Evolutionary conservation across 2,888 invertebrate species (phyloP), one percentile per base, ranked within the genome.

Genomic region (Thecocarcelia acutangulata): DNA sequence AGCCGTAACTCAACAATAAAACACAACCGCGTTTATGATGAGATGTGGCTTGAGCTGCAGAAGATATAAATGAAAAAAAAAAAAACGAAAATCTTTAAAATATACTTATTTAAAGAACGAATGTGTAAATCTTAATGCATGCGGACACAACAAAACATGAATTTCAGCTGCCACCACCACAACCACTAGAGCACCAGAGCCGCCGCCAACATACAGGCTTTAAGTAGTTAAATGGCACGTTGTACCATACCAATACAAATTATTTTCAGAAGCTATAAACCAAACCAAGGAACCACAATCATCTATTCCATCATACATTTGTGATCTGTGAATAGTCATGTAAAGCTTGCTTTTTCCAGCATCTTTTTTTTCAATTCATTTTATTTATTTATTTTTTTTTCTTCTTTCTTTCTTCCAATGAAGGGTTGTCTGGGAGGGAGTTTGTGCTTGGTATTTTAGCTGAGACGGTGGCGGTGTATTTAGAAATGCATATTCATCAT

Each of bases 211-310:
- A 33, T 15, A 56, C 56, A 56, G 56, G 46, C 64, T 52, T 66
- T 73, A 44, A 59, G 44, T 33, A 66, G 50, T 40, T 17, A 59
- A 44, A 76, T 68, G 52, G 28, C 52, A 61, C 68, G 61, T 33
- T 33, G 9, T 46, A 63, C 17, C 69, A 54, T 54, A 76, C 61
- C 76, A 61, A 61, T 52, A 59, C 61, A 76, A n/a, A 66, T 72
- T 72, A 78, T 78, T 78, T 78, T 78, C 81, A 82, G 78, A 78
- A 82, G 82, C 78, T 78, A 74, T 78, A 82, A 82, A 82, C 42
- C 21, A 78, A 82, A 82, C 42, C 21, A 59, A 69, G 61, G 59
- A 78, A 82, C 78, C 81, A 74, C 69, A 73, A 81, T 59, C 56
- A 46, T 64, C 64, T 33, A 50, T 64, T 28, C 33, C 59, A 33